These are phyloP conservation scores for Artemia sinica DNA, from an alignment of 2,888 invertebrate species.

Conservation along the genomic window DNA sequence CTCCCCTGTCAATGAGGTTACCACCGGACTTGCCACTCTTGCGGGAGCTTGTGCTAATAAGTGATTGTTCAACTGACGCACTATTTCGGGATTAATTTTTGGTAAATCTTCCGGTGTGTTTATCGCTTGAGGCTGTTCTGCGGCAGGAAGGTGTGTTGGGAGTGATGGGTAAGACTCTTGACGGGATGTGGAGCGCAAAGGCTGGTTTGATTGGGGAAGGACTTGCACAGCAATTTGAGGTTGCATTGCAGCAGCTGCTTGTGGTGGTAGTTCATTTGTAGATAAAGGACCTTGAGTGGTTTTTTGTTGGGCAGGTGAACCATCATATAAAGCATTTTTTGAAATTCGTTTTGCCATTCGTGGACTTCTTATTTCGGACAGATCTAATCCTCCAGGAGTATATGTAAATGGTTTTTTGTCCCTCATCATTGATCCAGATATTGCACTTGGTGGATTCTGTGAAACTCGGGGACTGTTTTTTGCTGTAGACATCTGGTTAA, in stretches of 20 bases:
- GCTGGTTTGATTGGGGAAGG: slow-evolving; percentile 33
- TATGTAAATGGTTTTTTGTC: slow-evolving; percentile 95
- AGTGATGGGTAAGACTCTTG: slow-evolving; percentile 30
- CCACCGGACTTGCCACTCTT: background rate
- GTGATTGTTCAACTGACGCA: slow-evolving; percentile 13
- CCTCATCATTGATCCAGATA: slow-evolving; percentile 81
- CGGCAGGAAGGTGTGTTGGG: slow-evolving; percentile 19
- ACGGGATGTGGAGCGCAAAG: background rate
- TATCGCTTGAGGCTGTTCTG: slow-evolving; percentile 5
- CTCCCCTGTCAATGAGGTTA: background rate
- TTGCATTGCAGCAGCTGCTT: slow-evolving; percentile 43
- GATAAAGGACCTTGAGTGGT: slow-evolving; percentile 31
- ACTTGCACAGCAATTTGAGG: slow-evolving; percentile 47
- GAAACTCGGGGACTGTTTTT: background rate
- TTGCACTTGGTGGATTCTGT: slow-evolving; percentile 54
- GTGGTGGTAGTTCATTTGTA: slow-evolving; percentile 42
- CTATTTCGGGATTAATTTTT: slow-evolving; percentile 2
- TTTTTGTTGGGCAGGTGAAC: slow-evolving; percentile 40
- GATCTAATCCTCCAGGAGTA: slow-evolving; percentile 75
- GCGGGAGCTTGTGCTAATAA: background rate
- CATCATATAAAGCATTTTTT: slow-evolving; percentile 52
- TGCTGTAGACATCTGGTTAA: slow-evolving; percentile 32
- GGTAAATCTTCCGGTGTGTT: background rate
- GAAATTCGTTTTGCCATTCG: slow-evolving; percentile 63
- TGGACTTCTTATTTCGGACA: slow-evolving; percentile 74